These are phyloP conservation scores for Diglossa brunneiventris DNA, from an alignment of 2,113 vertebrate genomes.

Conservation along the genomic window DNA sequence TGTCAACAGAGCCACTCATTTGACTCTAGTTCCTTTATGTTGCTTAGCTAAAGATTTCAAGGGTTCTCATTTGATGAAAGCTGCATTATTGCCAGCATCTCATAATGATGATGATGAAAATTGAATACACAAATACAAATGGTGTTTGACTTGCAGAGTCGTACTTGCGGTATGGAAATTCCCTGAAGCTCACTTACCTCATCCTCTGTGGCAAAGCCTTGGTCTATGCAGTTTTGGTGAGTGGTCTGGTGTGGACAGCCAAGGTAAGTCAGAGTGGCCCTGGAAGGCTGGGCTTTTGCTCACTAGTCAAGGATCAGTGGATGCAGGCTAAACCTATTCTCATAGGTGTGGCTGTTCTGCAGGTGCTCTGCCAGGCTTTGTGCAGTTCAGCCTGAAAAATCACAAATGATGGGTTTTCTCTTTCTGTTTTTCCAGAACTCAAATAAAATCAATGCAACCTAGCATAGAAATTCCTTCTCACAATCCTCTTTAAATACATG, in stretches of 20 bases:
- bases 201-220: constrained; percentile 70
- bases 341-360: background rate
- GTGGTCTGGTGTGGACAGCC: constrained; percentile 44
- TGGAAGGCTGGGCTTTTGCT: background rate
- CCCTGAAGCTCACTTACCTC: constrained; percentile 71
- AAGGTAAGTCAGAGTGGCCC: constrained; percentile 32
- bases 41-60: background rate
- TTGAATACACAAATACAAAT: background rate
- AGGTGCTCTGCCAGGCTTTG: background rate
- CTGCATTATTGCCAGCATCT: background rate
- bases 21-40: background rate
- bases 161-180: constrained; percentile 59
- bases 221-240: constrained; percentile 70
- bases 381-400: background rate
- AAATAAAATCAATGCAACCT: background rate
- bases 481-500: background rate
- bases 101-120: fast-evolving
- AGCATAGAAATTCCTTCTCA: background rate
- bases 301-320: background rate
- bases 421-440: background rate
- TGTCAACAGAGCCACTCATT: background rate
- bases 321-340: background rate
- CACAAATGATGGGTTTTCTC: background rate
- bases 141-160: constrained; percentile 42
- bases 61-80: background rate